A percentile compares a stretch with the other conserved stretches of the same genome.
Conservation (phyloP, 37 sponge, comb jelly and placozoan species). For the Diacarnus erythraeanus region DNA sequence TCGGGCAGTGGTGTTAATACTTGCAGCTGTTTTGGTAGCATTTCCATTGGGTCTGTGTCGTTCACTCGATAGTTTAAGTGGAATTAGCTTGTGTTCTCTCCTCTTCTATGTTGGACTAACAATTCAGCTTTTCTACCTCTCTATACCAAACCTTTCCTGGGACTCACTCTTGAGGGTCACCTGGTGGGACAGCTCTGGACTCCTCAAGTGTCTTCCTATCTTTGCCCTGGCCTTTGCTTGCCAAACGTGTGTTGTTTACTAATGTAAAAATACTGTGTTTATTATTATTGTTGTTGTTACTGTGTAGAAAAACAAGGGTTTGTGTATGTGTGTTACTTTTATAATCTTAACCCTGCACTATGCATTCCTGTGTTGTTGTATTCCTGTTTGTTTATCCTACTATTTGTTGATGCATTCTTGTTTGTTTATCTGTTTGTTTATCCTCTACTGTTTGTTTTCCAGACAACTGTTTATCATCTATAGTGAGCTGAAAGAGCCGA, state of each 20-base stretch:
- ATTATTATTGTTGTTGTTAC: neutral
- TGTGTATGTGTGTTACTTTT: neutral
- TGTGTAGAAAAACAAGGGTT: neutral
- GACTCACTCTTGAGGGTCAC: slow-evolving; percentile 1
- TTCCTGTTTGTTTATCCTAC: no score
- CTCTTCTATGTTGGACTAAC: slow-evolving; percentile 58
- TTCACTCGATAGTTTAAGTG: slow-evolving; percentile 44
- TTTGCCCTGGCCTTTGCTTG: slow-evolving; percentile 75
- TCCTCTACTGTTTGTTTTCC: neutral
- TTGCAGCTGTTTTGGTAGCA: slow-evolving; percentile 45
- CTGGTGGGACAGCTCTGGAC: slow-evolving; percentile 47
- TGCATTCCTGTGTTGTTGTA: no score
- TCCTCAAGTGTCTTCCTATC: slow-evolving; percentile 72
- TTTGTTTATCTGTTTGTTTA: no score
- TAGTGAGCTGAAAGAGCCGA: slow-evolving; percentile 39
- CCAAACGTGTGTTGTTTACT: slow-evolving; percentile 55
- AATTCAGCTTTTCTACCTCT: slow-evolving; percentile 28
- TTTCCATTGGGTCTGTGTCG: slow-evolving; percentile 72
- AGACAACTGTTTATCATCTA: slow-evolving; percentile 73
- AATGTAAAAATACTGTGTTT: neutral
- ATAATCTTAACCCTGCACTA: neutral
- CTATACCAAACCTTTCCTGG: slow-evolving; percentile 5
- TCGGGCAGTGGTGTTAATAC: slow-evolving; percentile 35
- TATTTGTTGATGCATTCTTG: no score
- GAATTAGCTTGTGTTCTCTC: slow-evolving; percentile 48